phyloP scores from a whole-genome alignment of 2,113 vertebrate genomes.

The Neopipo cinnamomea region DNA sequence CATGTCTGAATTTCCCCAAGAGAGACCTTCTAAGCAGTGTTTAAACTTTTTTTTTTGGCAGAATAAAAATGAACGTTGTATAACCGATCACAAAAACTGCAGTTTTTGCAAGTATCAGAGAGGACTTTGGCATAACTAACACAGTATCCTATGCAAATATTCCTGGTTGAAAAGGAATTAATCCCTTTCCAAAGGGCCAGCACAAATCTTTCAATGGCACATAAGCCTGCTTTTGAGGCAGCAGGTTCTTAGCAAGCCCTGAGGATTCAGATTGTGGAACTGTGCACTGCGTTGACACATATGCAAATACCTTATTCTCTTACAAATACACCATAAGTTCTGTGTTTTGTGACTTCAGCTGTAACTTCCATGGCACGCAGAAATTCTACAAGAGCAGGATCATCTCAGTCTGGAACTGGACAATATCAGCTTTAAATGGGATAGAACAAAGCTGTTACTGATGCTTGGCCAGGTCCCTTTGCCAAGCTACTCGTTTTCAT shows the following conservation, averaged over 20 bases:
- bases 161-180: slow-evolving; percentile 11
- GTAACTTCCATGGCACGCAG: neutral
- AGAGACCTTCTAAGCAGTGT: neutral
- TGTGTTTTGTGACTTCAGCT: neutral
- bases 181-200: neutral
- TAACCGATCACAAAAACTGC: neutral
- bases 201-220: neutral
- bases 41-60: neutral
- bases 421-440: neutral
- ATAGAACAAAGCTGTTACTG: neutral
- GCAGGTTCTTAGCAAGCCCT: slow-evolving; percentile 15
- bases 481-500: slow-evolving; percentile 14
- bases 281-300: neutral
- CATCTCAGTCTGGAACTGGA: neutral
- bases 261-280: slow-evolving; percentile 1
- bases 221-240: slow-evolving; percentile 19
- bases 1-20: neutral
- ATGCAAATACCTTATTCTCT: neutral
- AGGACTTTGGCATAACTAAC: neutral
- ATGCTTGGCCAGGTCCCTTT: neutral
- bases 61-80: neutral
- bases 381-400: neutral
- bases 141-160: neutral
- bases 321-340: neutral
- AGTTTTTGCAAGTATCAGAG: neutral